phyloP scores from a whole-genome alignment of 2,888 invertebrate genomes.

The Sarcophaga rosellei region DNA sequence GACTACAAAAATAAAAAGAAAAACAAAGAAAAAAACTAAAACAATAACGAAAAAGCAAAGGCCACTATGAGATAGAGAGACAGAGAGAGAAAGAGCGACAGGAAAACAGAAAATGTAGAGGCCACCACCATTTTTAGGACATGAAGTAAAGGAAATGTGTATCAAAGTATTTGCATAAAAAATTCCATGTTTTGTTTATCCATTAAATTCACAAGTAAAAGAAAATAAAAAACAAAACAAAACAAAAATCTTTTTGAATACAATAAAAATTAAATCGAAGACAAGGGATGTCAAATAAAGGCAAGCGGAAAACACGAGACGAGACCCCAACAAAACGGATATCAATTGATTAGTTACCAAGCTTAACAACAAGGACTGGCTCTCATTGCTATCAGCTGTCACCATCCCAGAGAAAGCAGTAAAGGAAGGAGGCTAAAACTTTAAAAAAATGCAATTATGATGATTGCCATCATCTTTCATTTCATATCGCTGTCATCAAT shows the following conservation, averaged over 20 bases:
- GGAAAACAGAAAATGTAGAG: neutral
- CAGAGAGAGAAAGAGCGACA: neutral
- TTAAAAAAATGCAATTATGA: constrained; percentile 54
- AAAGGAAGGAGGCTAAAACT: neutral
- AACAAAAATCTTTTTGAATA: constrained; percentile 40
- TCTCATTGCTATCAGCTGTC: neutral
- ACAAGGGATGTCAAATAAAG: constrained; percentile 2
- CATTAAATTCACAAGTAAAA: constrained; percentile 25
- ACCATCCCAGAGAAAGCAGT: neutral
- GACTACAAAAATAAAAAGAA: constrained; percentile 22
- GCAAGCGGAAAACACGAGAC: neutral
- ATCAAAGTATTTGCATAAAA: constrained; percentile 62
- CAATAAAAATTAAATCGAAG: constrained; percentile 46
- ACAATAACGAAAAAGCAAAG: constrained; percentile 6
- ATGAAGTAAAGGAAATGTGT: constrained; percentile 55
- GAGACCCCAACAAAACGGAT: constrained; percentile 39
- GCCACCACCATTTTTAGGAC: neutral
- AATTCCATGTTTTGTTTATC: constrained; percentile 48
- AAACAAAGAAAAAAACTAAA: constrained; percentile 2
- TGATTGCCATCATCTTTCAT: constrained; percentile 59
- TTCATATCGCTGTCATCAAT: constrained; percentile 8
- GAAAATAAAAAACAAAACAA: constrained; percentile 15
- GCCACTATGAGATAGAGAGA: neutral
- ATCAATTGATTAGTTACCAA: constrained; percentile 55
- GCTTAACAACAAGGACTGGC: constrained; percentile 1